Evolutionary conservation across 2,797 vertebrate genomes (phyloP).

Genomic region (Diceros bicornis): DNA sequence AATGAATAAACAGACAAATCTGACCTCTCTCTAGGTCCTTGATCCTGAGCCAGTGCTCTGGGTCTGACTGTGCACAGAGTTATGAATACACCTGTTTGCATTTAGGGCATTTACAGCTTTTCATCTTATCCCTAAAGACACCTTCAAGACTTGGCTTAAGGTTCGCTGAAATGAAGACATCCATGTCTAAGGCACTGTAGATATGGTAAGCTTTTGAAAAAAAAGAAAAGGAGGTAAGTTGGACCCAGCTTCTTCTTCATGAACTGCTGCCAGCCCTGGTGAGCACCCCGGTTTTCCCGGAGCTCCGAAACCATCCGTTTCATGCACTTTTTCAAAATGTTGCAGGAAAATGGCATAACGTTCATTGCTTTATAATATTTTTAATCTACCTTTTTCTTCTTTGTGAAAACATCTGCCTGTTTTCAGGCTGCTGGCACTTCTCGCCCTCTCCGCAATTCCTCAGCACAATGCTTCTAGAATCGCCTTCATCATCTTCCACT

Average conservation of each 20-base stretch:
- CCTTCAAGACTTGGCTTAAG: background rate
- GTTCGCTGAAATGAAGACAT: background rate
- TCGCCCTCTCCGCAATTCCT: background rate
- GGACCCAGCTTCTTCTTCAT: background rate
- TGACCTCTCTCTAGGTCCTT: background rate
- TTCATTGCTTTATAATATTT: background rate
- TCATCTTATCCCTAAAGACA: background rate
- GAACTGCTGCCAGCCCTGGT: background rate
- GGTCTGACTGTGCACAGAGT: too few relatives aligned
- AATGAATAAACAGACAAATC: background rate
- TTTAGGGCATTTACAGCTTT: background rate
- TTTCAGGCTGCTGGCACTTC: conserved; percentile 32
- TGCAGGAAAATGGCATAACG: background rate
- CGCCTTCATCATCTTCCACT: background rate
- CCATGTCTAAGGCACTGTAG: background rate
- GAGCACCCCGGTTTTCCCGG: background rate
- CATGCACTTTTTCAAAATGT: background rate
- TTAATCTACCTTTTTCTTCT: conserved; percentile 22
- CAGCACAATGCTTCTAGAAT: background rate
- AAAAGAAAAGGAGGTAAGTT: background rate
- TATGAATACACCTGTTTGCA: background rate
- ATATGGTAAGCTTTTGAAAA: background rate
- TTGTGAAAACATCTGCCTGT: conserved; percentile 53
- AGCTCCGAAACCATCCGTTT: background rate
- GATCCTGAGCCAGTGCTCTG: background rate